Base-by-base conservation (phyloP, 2,797 vertebrate genomes). In the Sparidentex hasta region DNA sequence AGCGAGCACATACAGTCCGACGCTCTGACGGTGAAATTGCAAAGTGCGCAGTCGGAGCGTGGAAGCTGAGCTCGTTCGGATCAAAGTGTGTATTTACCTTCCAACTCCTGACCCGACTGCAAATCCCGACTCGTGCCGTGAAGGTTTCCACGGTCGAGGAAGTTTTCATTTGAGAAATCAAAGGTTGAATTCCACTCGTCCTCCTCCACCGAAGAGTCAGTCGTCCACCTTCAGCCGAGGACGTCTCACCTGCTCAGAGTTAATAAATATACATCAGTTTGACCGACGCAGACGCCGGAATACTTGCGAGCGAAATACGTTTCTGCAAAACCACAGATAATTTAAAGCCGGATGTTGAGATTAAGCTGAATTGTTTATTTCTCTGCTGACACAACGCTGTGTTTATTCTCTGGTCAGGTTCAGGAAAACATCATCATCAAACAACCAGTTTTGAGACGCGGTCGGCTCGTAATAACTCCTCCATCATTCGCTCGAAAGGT, bases 61-160 rank as follows among this genome's bases (percentile, higher is more conserved):
- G 71, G 73, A 77, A 76, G 62, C 77, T 33, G 70, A 87, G 83
- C 78, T 20, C 33, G 38, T 3, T 3, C 7, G 88, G 87, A 92
- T 90, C 90, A 92, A 91, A 90, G 90, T 69, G 77, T 79, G 81
- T 90, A 84, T 91, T 90, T 90, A 89, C 87, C 80, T 87, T 87
- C 80, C 66, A 77, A 74, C 87, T 89, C 70, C 77, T 59, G 82
- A 87, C 83, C 86, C 7, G 52, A 76, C 73, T 89, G 55, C 33
- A 80, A 79, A 84, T 78, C 83, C 61, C 71, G 69, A 50, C 57
- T 17, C 27, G 71, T 21, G 56, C 51, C 47, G 16, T 29, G 71
- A 71, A 73, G 64, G 65, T 76, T 80, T 76, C 74, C 55, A 25
- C 75, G 38, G 80, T 75, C 71, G 46, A 46, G 47, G 48, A 78